These are phyloP conservation scores for Phragmatobia fuliginosa DNA, from an alignment of 2,888 invertebrate species.

Conservation along the genomic window DNA sequence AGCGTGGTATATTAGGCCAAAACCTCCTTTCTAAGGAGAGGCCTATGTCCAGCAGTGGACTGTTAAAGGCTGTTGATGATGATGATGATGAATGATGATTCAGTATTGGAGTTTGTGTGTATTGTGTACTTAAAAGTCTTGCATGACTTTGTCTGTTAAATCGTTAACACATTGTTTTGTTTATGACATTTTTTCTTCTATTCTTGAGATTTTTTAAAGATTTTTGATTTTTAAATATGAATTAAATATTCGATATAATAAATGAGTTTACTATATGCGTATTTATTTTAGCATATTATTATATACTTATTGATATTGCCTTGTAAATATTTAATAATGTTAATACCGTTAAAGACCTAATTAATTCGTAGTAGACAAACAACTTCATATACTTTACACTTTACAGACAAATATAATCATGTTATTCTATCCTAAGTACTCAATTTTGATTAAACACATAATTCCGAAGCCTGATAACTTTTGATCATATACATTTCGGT, in stretches of 20 bases:
- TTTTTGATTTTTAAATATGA: neutral
- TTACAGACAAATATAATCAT: neutral
- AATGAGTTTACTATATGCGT: too few relatives aligned
- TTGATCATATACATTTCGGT: conserved; percentile 34
- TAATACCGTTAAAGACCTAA: neutral
- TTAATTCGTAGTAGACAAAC: neutral
- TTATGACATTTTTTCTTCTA: neutral
- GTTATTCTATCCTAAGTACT: neutral
- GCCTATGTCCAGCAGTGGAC: too few relatives aligned
- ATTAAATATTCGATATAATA: too few relatives aligned
- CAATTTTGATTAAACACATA: conserved; percentile 8
- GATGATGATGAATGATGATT: too few relatives aligned
- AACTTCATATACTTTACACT: neutral
- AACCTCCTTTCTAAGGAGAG: too few relatives aligned
- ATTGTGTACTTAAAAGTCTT: too few relatives aligned
- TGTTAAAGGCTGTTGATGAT: too few relatives aligned
- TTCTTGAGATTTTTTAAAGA: neutral
- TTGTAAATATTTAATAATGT: neutral
- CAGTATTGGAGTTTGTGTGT: too few relatives aligned
- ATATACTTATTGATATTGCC: too few relatives aligned
- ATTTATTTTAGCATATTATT: too few relatives aligned
- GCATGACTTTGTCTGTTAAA: neutral
- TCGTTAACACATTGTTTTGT: neutral
- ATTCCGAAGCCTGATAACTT: conserved; percentile 14
- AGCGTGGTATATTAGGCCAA: too few relatives aligned